Base-by-base conservation (phyloP, 2,113 vertebrate genomes). In the Psilopsiagon aymara region DNA sequence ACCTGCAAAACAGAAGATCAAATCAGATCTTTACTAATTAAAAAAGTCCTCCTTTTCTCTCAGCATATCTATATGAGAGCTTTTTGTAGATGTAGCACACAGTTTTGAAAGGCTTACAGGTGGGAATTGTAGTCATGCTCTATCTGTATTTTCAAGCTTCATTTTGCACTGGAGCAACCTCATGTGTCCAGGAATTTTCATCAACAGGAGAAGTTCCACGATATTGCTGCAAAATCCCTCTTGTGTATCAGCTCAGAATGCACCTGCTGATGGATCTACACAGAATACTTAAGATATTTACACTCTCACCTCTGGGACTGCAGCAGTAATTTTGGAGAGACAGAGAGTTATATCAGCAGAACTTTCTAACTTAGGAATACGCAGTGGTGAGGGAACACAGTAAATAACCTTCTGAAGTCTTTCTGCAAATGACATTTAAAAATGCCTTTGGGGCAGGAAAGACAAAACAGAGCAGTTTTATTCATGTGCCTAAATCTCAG, bases 221-320 rank as follows among this genome's bases (percentile, higher is more conserved):
- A 11, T 8, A 19, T 8, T 76, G 49, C 82, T 87, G 53, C 28
- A 73, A 92, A 80, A 64, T 55, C 75, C 20, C 53, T 88, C 53
- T 9, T 43, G 71, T 90, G 29, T 12, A 9, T 67, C 76, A 88
- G 64, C 71, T 90, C 83, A 60, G 27, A 92, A 96, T 79, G 77
- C 68, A 76, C 90, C 52, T 87, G 86, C 83, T 94, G 82, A 95
- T 94, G 83, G 70, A 92, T 80, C 91, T 89, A n/a, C 81, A 87
- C 33, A 83, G 62, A 95, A 86, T 73, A 93, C 47, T 92, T 91
- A 89, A 3, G 39, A 37, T 83, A 92, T 90, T 96, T 95, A 59
- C 59, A 63, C n/a, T 90, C 23, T 33, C 46, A 67, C 31, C 88
- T 75, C 62, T 78, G 87, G 75, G 90, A 90, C 9, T 77, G 76